Base-by-base conservation (phyloP, 2,797 vertebrate genomes). In the Lagodon rhomboides region DNA sequence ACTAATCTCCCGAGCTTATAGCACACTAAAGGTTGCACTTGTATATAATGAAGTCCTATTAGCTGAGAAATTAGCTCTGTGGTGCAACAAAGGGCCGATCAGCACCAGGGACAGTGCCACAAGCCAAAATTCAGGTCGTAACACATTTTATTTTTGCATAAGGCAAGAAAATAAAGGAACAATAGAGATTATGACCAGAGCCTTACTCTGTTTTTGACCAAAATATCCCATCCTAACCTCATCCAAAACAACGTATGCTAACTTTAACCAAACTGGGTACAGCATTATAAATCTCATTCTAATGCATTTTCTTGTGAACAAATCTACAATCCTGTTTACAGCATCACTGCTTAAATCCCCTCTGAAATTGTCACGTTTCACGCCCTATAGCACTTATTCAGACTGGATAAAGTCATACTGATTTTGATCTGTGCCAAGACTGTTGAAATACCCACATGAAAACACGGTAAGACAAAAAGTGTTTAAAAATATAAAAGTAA, bases 51-150 rank as follows among this genome's bases (percentile, higher is more conserved):
- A 41, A 30, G 54, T 44, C 5, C 4, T 1, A 64, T 51, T 23
- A 43, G 22, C 1, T 38, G 4, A 53, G n/a, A 38, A 51, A 72
- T 59, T 10, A 50, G 15, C 22, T 70, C 11, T 18, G 7, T 34
- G 4, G 12, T 10, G n/a, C 43, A 64, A 20, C 12, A 25, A 4
- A 22, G 1, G 34, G 60, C 34, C 27, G 68, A 79, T 73, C 51
- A 83, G 74, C 74, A 80, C 63, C 76, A 72, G 49, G 70, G 71
- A 76, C 77, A 83, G 80, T 6, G 0, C 12, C 25, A 55, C 23
- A 50, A 20, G 22, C 22, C 43, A 47, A 49, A 77, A 54, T 17
- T 25, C 9, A 0, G 41, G 7, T 5, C 30, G 8, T 18, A 49
- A 55, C 15, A 25, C 30, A 30, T 2, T 30, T 30, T 5, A 5